Conservation (phyloP, 2,888 invertebrate species). For the Tanypteryx hageni region DNA sequence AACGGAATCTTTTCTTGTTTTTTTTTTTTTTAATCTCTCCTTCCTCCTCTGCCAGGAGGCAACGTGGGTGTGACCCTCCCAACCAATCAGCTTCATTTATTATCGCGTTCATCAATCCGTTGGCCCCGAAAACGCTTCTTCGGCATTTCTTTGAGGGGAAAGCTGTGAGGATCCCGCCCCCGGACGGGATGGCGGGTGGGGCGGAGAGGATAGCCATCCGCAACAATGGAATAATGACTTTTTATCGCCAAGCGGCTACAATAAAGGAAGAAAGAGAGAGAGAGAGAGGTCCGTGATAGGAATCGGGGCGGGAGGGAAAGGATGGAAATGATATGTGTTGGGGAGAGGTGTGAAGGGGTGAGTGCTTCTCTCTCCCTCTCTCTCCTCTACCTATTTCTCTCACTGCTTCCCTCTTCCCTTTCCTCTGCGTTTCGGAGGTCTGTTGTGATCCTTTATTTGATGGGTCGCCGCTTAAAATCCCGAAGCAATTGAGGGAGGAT, state of each 20-base stretch:
- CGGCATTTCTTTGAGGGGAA: conserved; percentile 18
- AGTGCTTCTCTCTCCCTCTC: too few relatives aligned
- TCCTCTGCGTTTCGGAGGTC: neutral
- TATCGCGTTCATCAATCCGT: conserved; percentile 50
- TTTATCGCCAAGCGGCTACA: conserved; percentile 45
- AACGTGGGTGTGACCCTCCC: conserved; percentile 31
- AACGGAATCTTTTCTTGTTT: neutral
- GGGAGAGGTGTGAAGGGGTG: neutral
- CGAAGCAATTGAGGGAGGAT: too few relatives aligned
- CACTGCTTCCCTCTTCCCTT: neutral
- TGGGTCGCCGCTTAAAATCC: neutral
- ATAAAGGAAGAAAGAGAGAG: conserved; percentile 22
- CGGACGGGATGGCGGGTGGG: neutral
- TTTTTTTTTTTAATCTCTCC: neutral
- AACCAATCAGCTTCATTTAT: conserved; percentile 51
- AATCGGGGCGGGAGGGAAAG: neutral
- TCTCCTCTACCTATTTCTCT: neutral
- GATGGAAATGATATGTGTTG: neutral
- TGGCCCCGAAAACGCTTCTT: neutral
- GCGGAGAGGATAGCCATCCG: neutral
- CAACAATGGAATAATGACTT: conserved; percentile 61
- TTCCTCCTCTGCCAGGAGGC: neutral
- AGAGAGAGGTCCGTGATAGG: conserved; percentile 14
- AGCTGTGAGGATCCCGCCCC: neutral
- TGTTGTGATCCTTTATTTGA: neutral